phyloP scores from a whole-genome alignment of 1,140 invertebrate genomes.

The Eurosta solidaginis region DNA sequence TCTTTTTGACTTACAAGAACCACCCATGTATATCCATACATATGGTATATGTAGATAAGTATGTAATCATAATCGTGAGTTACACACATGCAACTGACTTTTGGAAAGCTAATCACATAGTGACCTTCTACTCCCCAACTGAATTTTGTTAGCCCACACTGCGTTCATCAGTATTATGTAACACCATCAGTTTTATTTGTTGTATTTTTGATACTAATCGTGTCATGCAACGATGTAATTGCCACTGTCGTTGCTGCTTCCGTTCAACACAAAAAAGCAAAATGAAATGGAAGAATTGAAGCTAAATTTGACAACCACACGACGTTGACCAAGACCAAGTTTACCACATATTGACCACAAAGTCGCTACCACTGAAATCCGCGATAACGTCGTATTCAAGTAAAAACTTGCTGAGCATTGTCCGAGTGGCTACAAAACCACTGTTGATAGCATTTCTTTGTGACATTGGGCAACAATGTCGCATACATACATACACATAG shows the following conservation, averaged over 20 bases:
- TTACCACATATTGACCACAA: not conserved
- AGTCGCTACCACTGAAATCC: not conserved
- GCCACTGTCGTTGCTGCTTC: constrained; percentile 60
- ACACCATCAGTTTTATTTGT: not conserved
- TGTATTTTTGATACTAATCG: constrained; percentile 51
- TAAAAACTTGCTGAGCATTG: not conserved
- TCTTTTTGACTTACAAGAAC: too few relatives aligned
- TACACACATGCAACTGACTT: constrained; percentile 1
- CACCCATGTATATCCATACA: not conserved
- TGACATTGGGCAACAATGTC: not conserved
- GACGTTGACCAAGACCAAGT: not conserved
- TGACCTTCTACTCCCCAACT: not conserved
- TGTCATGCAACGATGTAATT: constrained; percentile 60
- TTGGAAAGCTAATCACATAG: not conserved
- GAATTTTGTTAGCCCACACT: not conserved
- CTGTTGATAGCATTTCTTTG: not conserved
- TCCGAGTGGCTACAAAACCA: not conserved
- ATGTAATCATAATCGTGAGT: not conserved
- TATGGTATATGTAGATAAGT: not conserved
- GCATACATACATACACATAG: too few relatives aligned
- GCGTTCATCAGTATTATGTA: not conserved
- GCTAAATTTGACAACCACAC: not conserved
- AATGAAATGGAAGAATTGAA: not conserved
- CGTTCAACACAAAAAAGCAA: constrained; percentile 46
- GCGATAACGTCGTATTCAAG: not conserved